These are phyloP conservation scores for Drosophila austrosaltans DNA, from an alignment of 2,888 invertebrate genomes.

Conservation along the genomic window DNA sequence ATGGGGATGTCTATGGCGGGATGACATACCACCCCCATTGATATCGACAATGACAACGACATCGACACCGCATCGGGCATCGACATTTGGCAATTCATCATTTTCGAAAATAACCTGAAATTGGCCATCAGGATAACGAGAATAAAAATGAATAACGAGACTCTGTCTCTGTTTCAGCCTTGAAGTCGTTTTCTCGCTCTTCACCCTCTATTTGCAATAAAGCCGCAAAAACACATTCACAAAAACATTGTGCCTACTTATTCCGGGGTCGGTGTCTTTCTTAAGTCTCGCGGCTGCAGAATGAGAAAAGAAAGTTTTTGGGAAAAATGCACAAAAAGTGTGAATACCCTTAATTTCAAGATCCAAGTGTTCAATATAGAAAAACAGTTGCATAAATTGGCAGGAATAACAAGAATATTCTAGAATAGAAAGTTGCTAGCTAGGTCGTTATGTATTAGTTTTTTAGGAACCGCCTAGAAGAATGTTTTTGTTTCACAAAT, in stretches of 20 bases:
- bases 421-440: too few relatives aligned
- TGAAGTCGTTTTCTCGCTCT: neutral
- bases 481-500: neutral
- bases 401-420: too few relatives aligned
- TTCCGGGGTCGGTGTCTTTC: constrained; percentile 31
- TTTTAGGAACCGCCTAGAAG: neutral
- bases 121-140: constrained; percentile 13
- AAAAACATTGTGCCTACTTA: constrained; percentile 25
- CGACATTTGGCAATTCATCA: constrained; percentile 33
- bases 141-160: constrained; percentile 19
- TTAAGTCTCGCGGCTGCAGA: constrained; percentile 22
- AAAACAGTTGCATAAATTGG: too few relatives aligned
- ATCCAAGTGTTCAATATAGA: neutral
- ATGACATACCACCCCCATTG: neutral
- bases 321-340: neutral
- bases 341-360: neutral
- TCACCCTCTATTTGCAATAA: constrained; percentile 51
- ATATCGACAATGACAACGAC: neutral
- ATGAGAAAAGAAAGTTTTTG: neutral
- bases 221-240: constrained; percentile 5
- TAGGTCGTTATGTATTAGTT: too few relatives aligned
- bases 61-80: constrained; percentile 9
- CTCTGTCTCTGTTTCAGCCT: neutral
- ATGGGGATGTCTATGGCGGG: neutral
- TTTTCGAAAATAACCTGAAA: constrained; percentile 22